phyloP scores from a whole-genome alignment of 2,888 invertebrate species.

The Argyresthia albistria region DNA sequence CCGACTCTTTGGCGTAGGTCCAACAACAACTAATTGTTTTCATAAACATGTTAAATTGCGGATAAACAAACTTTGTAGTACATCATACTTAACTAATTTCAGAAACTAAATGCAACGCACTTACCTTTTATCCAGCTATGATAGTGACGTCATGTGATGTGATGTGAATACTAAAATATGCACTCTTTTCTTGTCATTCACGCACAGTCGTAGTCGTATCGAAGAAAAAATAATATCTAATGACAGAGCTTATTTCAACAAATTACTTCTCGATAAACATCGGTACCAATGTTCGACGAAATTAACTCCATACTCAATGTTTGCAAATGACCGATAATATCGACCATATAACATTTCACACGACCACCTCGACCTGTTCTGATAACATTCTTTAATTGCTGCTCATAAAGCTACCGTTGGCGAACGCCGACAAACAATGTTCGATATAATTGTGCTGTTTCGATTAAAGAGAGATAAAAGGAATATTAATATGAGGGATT shows the following conservation, averaged over 20 bases:
- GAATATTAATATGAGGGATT: constrained; percentile 20
- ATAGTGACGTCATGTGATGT: too few species aligned
- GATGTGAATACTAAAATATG: too few species aligned
- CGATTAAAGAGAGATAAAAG: constrained; percentile 20
- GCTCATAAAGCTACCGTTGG: constrained; percentile 6
- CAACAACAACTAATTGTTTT: constrained; percentile 17
- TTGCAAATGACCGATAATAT: not conserved
- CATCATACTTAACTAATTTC: too few species aligned
- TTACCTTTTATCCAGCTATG: too few species aligned
- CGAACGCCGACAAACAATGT: constrained; percentile 11
- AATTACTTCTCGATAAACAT: not conserved
- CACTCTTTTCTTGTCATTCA: too few species aligned
- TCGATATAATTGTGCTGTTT: constrained; percentile 11
- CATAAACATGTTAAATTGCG: not conserved
- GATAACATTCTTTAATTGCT: constrained; percentile 8
- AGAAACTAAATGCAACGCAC: too few species aligned
- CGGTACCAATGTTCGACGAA: not conserved
- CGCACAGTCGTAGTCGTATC: too few species aligned
- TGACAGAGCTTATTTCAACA: not conserved
- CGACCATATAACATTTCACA: not conserved
- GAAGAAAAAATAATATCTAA: not conserved
- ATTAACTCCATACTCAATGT: not conserved
- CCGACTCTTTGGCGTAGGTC: constrained; percentile 28
- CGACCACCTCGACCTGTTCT: constrained; percentile 5
- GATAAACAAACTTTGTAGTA: not conserved